Percentiles rank a stretch among this genome's conserved stretches.
Conservation (phyloP, 2,888 invertebrate genomes). For the Erannis defoliaria region DNA sequence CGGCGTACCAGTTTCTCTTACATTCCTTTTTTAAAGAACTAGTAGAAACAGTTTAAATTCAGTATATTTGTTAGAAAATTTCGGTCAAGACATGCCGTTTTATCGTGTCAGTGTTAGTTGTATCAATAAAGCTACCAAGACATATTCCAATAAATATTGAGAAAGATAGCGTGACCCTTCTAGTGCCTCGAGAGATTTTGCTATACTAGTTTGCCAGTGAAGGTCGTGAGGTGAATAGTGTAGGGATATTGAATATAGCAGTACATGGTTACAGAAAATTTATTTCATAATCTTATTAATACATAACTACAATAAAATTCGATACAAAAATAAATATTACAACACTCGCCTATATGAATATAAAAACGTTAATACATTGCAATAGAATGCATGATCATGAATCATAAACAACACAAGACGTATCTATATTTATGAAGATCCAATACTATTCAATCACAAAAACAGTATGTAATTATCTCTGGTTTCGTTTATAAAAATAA, state of each 20-base stretch:
- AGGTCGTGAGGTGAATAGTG: slow-evolving; percentile 32
- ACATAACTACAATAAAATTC: slow-evolving; percentile 68
- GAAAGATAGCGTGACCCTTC: slow-evolving; percentile 26
- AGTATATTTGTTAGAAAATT: slow-evolving; percentile 14
- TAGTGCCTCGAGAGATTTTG: slow-evolving; percentile 28
- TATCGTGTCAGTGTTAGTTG: slow-evolving; percentile 29
- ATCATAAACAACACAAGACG: slow-evolving; percentile 21
- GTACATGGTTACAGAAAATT: slow-evolving; percentile 54
- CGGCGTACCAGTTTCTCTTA: background rate
- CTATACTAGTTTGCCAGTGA: slow-evolving; percentile 12
- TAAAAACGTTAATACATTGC: slow-evolving; percentile 48
- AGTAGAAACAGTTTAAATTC: background rate
- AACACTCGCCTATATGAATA: slow-evolving; percentile 61
- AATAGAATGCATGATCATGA: slow-evolving; percentile 41
- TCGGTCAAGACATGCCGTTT: slow-evolving; percentile 23
- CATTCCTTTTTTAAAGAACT: slow-evolving; percentile 2
- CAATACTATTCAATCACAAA: slow-evolving; percentile 10
- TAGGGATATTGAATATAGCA: slow-evolving; percentile 40
- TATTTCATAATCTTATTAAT: slow-evolving; percentile 62
- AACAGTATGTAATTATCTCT: slow-evolving; percentile 10
- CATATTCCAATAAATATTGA: slow-evolving; percentile 29
- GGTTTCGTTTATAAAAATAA: slow-evolving; percentile 11
- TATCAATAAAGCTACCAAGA: slow-evolving; percentile 30
- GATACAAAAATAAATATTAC: slow-evolving; percentile 77
- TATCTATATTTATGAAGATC: slow-evolving; percentile 5